Evolutionary conservation across 2,113 vertebrate genomes (phyloP).

Genomic region (Ctenomys sociabilis): DNA sequence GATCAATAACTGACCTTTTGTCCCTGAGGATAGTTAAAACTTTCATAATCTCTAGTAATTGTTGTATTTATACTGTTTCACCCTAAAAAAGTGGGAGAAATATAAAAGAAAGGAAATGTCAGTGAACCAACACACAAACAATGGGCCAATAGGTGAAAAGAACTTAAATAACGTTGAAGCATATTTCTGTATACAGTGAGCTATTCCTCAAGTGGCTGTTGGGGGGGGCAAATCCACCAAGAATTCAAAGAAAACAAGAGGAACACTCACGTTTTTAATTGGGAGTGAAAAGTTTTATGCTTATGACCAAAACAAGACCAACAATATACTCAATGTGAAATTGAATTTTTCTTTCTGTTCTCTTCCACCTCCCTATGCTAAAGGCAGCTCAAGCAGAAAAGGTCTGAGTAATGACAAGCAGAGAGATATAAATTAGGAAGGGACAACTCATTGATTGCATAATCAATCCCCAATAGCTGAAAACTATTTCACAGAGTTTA

Average conservation of each 20-base stretch:
- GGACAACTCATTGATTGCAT: background rate
- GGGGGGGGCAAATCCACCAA: background rate
- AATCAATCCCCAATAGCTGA: background rate
- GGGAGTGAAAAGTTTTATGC: background rate
- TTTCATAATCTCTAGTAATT: background rate
- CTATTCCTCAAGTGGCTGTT: background rate
- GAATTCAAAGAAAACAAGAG: background rate
- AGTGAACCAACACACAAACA: background rate
- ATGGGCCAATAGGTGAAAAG: background rate
- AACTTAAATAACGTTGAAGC: background rate
- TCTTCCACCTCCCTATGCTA: background rate
- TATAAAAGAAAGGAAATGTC: background rate
- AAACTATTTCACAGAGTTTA: background rate
- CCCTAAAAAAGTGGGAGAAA: slow-evolving; percentile 13
- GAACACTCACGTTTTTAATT: background rate
- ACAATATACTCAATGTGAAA: background rate
- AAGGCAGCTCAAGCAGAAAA: slow-evolving; percentile 24
- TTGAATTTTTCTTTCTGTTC: slow-evolving; percentile 16
- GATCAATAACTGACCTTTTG: background rate
- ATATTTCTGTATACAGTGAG: background rate
- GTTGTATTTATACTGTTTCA: background rate
- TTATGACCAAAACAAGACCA: background rate
- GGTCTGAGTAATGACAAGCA: background rate
- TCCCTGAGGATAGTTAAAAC: background rate
- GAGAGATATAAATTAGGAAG: slow-evolving; percentile 1